Base-by-base conservation (phyloP, 2,113 vertebrate species). In the Craseonycteris thonglongyai region DNA sequence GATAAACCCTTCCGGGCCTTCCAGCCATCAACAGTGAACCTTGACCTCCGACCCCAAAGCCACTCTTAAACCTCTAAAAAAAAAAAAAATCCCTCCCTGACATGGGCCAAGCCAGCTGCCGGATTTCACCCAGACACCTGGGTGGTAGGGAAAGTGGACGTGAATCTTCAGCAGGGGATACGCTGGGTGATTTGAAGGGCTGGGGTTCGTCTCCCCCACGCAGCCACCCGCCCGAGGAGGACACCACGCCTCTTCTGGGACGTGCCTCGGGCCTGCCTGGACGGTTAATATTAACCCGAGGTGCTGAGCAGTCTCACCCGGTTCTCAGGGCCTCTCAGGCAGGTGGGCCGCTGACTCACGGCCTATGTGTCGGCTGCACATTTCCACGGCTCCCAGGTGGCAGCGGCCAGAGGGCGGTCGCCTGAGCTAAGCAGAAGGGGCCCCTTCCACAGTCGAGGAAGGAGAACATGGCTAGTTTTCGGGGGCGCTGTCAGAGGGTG, bases 331-430 rank as follows among this genome's bases (percentile, higher is more conserved):
- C 90, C 92, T 93, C 93, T 56, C 2, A 15, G 68, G 28, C 51
- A 66, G 61, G 79, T n/a, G n/a, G 88, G 90, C 26, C 76, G 90
- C 83, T 95, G 93, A 95, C 78, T 96, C 96, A 91, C 63, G 40
- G 90, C 65, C 56, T 33, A 9, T 3, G 35, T 54, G 83, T 80
- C 58, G 42, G 54, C 83, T 51, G 5, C 26, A 5, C 42, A 79
- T 69, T 59, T 59, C 89, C 76, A 74, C 22, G 9, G 49, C n/a
- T 35, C 61, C 47, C 3, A 10, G 21, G 22, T 19, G 12, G 40
- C 13, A 0, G 49, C 82, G 16, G 69, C 65, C 38, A 51, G n/a
- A 0, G 1, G 47, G 45, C 7, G 5, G 40, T 54, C 42, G 30
- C 79, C 56, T 15, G 1, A 12, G 42, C 84, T 84, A 26, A 56